Evolutionary conservation across 2,113 vertebrate genomes (phyloP), one percentile per base, ranked within the genome.

Genomic region (Agapornis roseicollis): DNA sequence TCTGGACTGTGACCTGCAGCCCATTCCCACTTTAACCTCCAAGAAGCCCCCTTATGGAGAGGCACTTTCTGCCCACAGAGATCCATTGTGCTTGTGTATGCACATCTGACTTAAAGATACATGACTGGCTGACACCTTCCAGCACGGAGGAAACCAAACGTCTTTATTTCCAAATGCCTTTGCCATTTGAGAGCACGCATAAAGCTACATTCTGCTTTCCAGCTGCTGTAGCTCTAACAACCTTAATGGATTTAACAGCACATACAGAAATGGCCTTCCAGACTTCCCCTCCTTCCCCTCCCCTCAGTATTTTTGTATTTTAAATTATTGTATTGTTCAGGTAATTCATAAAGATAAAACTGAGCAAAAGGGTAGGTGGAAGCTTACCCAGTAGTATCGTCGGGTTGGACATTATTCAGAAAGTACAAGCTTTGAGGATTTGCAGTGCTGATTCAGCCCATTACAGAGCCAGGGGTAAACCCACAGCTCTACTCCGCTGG

Each of bases 391-490:
- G 86, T 85, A 94, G 89, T 89, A 85, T 87, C 12, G 15, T 86
- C 0, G 3, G 61, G 52, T 55, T 96, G 92, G 89, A 90, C 0
- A 0, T 78, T 74, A 92, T 64, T 93, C 91, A 96, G 91, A 94
- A 97, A 90, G 65, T 61, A 73, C 65, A 79, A 24, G 93, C 88
- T 96, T 83, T 93, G 84, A 92, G 95, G 94, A 96, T 90, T 65
- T 88, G 71, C 3, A 35, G 80, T 95, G 96, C 95, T 93, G 95
- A 96, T 92, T 96, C 95, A 97, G 95, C 95, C 91, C n/a, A 2
- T 93, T 93, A 50, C 24, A 81, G 73, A 96, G 85, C 77, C 89
- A 94, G 63, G 86, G 95, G 95, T 97, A 93, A 97, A 90, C 94
- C 91, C 89, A 90, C 95, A 95, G 93, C 78, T 94, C 89, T 89